Base-by-base conservation (phyloP, 2,888 invertebrate species). In the Coremacera marginata region DNA sequence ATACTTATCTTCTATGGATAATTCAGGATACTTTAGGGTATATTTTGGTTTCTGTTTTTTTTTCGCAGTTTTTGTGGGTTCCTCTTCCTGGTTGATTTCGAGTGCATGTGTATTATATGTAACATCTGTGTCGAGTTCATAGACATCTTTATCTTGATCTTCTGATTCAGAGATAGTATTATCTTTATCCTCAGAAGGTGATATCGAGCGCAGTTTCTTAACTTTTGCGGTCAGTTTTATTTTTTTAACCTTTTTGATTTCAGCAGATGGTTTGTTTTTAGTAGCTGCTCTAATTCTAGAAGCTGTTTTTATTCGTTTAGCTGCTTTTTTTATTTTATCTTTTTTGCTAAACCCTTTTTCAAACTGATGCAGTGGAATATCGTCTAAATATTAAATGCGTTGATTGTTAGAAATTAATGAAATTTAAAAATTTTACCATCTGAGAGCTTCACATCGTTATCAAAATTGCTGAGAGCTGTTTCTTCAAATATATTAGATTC, bases 291-390 rank as follows among this genome's bases (percentile, higher is more conserved):
- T n/a, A n/a, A n/a, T n/a, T n/a, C n/a, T 31, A 31, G 31, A 3
- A 31, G 31, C 31, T 31, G 31, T 3, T 5, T 31, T 31, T 1
- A 55, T 55, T n/a, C n/a, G n/a, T 55, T 55, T 55, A 55, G 55
- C 19, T 55, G 1, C 31, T 16, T 62, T 62, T 62, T 62, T 31
- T 16, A 57, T 37, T 8, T 62, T 55, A 76, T 37, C 75, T 79
- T 78, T 51, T 49, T 70, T 57, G 31, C 19, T 63, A 44, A 76
- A n/a, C 67, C 16, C 27, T 14, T 72, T 49, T 65, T 77, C 78
- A 0, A 81, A 57, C 31, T 78, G 74, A 52, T 74, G 77, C 9
- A 81, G 72, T 34, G 81, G 80, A 3, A 81, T 19, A 65, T 80
- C 79, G 55, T 81, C 81, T 71, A n/a, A 7, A 25, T 27, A 27